Evolutionary conservation across 2,888 invertebrate genomes (phyloP).

Genomic region (Cenopis cana): DNA sequence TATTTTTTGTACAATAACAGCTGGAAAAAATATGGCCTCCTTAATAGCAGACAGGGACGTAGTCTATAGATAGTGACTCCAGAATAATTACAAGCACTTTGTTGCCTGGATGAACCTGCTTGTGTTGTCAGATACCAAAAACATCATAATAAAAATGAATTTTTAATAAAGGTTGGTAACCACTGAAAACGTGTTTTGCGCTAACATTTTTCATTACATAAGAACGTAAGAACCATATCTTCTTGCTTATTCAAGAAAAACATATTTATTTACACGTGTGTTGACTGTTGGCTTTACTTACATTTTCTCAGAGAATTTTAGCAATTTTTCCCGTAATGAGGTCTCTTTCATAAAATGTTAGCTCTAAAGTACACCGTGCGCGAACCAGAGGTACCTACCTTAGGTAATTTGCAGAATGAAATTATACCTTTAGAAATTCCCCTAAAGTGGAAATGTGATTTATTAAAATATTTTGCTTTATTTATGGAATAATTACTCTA

Average conservation of each 20-base stretch:
- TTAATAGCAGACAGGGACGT: too few species aligned
- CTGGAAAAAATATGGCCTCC: too few species aligned
- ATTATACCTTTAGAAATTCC: not conserved
- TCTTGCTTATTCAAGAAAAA: not conserved
- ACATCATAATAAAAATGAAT: too few species aligned
- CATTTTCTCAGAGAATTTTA: not conserved
- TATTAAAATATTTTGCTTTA: not conserved
- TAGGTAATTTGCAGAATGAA: constrained; percentile 1
- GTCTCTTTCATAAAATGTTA: not conserved
- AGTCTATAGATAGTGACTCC: too few species aligned
- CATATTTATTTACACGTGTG: not conserved
- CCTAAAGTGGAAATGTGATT: not conserved
- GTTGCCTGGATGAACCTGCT: too few species aligned
- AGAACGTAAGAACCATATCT: too few species aligned
- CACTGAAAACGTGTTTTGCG: too few species aligned
- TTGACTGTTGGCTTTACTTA: not conserved
- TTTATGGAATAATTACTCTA: not conserved
- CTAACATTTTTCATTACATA: too few species aligned
- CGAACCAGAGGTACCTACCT: not conserved
- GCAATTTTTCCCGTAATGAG: not conserved
- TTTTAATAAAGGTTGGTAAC: too few species aligned
- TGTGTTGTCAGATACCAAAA: too few species aligned
- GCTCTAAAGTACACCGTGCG: not conserved
- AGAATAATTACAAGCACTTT: too few species aligned
- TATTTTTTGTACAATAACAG: too few species aligned